phyloP scores from a whole-genome alignment of 2,888 invertebrate genomes.

The Polymixis flavicincta region DNA sequence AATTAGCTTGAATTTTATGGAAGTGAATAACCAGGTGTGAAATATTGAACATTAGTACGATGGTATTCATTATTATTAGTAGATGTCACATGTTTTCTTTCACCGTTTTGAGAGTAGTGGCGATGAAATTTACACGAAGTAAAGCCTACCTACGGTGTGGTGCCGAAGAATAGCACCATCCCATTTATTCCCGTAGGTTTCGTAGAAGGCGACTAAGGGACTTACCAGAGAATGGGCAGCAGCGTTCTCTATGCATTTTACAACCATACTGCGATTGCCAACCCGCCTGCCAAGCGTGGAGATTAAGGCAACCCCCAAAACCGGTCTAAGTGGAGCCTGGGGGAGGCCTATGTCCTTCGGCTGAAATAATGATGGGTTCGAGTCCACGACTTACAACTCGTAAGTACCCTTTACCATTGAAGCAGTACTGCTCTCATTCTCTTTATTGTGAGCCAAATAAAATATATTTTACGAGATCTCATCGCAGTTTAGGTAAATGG shows the following conservation, averaged over 20 bases:
- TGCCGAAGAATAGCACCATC: too few species aligned
- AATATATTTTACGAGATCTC: background rate
- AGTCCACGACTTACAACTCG: background rate
- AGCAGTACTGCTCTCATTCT: background rate
- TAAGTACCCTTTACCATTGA: background rate
- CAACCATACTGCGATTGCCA: too few species aligned
- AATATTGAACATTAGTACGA: background rate
- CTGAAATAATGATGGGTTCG: too few species aligned
- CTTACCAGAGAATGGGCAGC: too few species aligned
- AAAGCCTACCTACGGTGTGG: background rate
- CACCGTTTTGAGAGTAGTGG: background rate
- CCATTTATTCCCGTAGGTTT: too few species aligned
- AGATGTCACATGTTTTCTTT: background rate
- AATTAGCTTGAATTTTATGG: background rate
- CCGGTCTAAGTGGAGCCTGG: too few species aligned
- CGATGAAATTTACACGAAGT: background rate
- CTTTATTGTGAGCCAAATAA: background rate
- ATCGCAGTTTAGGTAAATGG: background rate
- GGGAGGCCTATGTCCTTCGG: too few species aligned
- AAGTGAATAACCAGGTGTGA: too few species aligned
- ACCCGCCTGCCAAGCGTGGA: too few species aligned
- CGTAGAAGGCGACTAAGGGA: too few species aligned
- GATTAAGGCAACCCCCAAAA: too few species aligned
- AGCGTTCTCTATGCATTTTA: too few species aligned
- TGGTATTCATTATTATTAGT: background rate